Percentiles rank a stretch among this genome's conserved stretches.
Conservation (phyloP, 2,113 vertebrate species). For the Onychorhynchus coronatus region DNA sequence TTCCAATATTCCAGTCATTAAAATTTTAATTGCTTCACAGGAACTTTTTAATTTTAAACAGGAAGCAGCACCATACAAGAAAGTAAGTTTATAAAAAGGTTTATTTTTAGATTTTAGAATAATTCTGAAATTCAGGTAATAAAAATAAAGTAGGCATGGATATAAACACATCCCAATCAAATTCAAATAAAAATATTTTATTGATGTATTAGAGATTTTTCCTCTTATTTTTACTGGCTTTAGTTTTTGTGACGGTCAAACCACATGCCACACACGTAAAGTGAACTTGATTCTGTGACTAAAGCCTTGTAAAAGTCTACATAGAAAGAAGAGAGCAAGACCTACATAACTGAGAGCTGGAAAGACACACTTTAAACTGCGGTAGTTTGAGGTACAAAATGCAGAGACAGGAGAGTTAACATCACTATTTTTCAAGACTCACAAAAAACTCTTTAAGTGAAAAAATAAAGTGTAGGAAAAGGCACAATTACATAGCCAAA, state of each 20-base stretch:
- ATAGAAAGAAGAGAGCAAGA: not conserved
- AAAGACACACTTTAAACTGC: not conserved
- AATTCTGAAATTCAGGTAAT: not conserved
- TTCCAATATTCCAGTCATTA: not conserved
- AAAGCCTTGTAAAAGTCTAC: not conserved
- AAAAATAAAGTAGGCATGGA: not conserved
- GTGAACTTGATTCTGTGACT: not conserved
- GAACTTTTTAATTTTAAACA: not conserved
- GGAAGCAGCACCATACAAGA: not conserved
- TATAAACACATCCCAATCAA: not conserved
- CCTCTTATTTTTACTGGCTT: not conserved
- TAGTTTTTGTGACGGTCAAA: not conserved
- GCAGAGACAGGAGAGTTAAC: not conserved
- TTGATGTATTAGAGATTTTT: not conserved
- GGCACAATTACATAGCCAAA: not conserved
- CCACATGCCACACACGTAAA: fast-evolving
- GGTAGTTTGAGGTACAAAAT: not conserved
- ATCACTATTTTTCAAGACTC: not conserved
- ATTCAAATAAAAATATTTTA: not conserved
- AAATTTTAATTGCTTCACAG: not conserved
- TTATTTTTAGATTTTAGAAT: not conserved
- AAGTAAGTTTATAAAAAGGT: not conserved
- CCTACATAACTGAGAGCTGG: not conserved
- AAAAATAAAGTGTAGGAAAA: not conserved
- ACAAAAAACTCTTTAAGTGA: fast-evolving